phyloP scores from a whole-genome alignment of 1,140 invertebrate species.

The Bombyx mori region ASM3026992v2 NC_085116.1:1991501-1992000 shows the following conservation, averaged over 20 bases:
- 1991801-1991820: conserved; percentile 25
- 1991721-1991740: no score
- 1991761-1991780: conserved; percentile 17
- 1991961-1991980: conserved; percentile 14
- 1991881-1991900: conserved; percentile 15
- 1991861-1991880: conserved; percentile 22
- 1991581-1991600: no score
- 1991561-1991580: no score
- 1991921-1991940: conserved; percentile 42
- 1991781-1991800: conserved; percentile 14
- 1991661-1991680: no score
- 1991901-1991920: conserved; percentile 11
- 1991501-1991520: background rate
- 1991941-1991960: conserved; percentile 22
- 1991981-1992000: background rate
- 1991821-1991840: conserved; percentile 35
- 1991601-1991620: no score
- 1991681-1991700: no score
- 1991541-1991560: no score
- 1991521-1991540: no score
- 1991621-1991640: no score
- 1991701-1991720: no score
- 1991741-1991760: background rate
- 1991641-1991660: no score
- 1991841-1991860: conserved; percentile 64